phyloP scores from a whole-genome alignment of 2,888 invertebrate genomes.

The Bellardia pandia region DNA sequence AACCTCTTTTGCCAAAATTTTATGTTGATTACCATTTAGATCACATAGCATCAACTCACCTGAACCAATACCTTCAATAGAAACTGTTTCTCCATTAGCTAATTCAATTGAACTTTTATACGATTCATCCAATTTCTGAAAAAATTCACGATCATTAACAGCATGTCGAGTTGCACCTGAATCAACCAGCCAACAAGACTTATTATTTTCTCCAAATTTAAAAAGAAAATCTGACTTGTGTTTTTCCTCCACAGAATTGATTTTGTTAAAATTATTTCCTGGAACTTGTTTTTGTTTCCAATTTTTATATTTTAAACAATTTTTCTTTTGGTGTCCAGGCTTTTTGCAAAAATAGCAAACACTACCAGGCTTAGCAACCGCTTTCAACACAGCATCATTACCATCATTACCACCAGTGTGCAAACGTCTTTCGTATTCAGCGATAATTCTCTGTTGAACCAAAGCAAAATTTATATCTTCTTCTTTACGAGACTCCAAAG shows the following conservation, averaged over 20 bases:
- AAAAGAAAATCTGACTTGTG: constrained; percentile 40
- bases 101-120: constrained; percentile 63
- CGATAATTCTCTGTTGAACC: constrained; percentile 62
- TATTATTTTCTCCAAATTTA: constrained; percentile 36
- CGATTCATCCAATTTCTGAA: constrained; percentile 57
- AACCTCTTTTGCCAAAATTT: constrained; percentile 55
- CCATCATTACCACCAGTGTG: constrained; percentile 31
- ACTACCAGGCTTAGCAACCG: neutral
- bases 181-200: constrained; percentile 68
- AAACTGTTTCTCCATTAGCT: constrained; percentile 65
- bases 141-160: constrained; percentile 65
- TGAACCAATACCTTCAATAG: constrained; percentile 61
- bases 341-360: constrained; percentile 66
- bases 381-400: constrained; percentile 38
- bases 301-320: constrained; percentile 66
- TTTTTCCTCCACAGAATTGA: constrained; percentile 49
- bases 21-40: constrained; percentile 24
- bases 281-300: constrained; percentile 47
- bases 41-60: constrained; percentile 39
- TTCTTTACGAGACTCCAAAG: constrained; percentile 39
- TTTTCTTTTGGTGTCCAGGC: constrained; percentile 55
- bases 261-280: neutral
- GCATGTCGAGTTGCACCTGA: constrained; percentile 73
- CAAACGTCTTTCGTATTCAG: constrained; percentile 52
- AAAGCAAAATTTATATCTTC: constrained; percentile 64